Evolutionary conservation across 2,888 invertebrate genomes (phyloP), one percentile per base, ranked within the genome.

Genomic region (Teleiodes luculella): DNA sequence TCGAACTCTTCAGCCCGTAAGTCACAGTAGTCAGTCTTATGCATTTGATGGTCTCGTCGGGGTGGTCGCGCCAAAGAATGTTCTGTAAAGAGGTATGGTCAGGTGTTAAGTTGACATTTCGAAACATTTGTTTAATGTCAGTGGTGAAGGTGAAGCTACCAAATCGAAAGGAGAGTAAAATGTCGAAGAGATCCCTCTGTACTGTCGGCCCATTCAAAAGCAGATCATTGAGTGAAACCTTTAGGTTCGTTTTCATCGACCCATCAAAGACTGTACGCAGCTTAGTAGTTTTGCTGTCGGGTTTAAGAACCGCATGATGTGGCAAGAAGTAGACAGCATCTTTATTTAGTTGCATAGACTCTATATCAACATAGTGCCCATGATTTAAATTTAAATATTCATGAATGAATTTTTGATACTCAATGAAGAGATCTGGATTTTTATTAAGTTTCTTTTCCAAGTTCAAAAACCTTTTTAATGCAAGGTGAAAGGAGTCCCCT

Each of bases 181-280:
- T 37, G 10, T 50, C 49, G 20, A 37, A 50, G 1, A 50, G 14
- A 2, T 50, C 49, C 28, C 14, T 20, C 13, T 50, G 60, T 1
- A 58, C 58, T 1, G 45, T 16, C 4, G 59, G 53, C 53, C 49
- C 49, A 50, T 60, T 60, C 2, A 58, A 2, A 3, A 52, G 16
- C 1, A 57, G 3, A 48, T 57, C 56, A 35, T 61, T 56, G 1
- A 57, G 24, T 1, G 58, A 58, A 4, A 56, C 14, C 33, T 54
- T 55, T 10, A 53, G 54, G n/a, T 35, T 51, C 5, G 57, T 53
- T n/a, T 43, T 43, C 43, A 46, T 36, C 0, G 52, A 54, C n/a
- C 4, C 13, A 36, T 36, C 36, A 5, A 36, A 36, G 4, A 36
- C 36, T 4, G 36, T n/a, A 3, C 36, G n/a, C n/a, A n/a, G 2